Conservation (phyloP, 2,888 invertebrate species). For the Deroplatys truncata region DNA sequence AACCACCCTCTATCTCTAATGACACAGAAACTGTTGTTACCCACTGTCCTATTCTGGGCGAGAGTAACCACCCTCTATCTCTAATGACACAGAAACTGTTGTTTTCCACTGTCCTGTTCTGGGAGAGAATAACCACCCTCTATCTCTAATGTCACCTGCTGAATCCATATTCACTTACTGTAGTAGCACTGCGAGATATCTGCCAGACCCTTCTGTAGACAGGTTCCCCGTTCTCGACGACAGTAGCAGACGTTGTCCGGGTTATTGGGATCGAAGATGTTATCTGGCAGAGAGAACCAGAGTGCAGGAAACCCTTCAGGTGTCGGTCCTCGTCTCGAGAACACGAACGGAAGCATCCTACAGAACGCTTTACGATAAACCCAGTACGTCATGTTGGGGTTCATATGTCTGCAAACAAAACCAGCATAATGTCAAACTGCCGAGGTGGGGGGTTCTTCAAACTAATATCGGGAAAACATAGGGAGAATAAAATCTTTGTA, state of each 20-base stretch:
- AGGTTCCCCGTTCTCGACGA: conserved; percentile 42
- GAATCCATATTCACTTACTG: not conserved
- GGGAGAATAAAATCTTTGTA: too few relatives aligned
- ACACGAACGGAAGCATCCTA: conserved; percentile 58
- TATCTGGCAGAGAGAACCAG: conserved; percentile 60
- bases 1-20: too few relatives aligned
- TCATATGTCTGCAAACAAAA: conserved; percentile 35
- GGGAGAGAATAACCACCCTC: too few relatives aligned
- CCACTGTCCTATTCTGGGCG: too few relatives aligned
- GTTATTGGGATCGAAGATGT: conserved; percentile 58
- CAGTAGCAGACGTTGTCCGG: conserved; percentile 69
- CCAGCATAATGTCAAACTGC: not conserved
- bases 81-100: too few relatives aligned
- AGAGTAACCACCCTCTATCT: too few relatives aligned
- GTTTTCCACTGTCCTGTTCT: too few relatives aligned
- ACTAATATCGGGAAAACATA: too few relatives aligned
- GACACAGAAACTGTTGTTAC: too few relatives aligned
- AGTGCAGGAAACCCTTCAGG: conserved; percentile 50
- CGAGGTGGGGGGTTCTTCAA: too few relatives aligned
- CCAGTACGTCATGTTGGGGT: conserved; percentile 51
- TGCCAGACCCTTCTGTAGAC: conserved; percentile 32
- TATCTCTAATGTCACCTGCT: too few relatives aligned
- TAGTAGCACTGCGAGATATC: conserved; percentile 31
- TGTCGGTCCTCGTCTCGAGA: conserved; percentile 39
- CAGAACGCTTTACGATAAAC: conserved; percentile 75